Base-by-base conservation (phyloP, 2,797 vertebrate genomes). In the Mastacembelus armatus region DNA sequence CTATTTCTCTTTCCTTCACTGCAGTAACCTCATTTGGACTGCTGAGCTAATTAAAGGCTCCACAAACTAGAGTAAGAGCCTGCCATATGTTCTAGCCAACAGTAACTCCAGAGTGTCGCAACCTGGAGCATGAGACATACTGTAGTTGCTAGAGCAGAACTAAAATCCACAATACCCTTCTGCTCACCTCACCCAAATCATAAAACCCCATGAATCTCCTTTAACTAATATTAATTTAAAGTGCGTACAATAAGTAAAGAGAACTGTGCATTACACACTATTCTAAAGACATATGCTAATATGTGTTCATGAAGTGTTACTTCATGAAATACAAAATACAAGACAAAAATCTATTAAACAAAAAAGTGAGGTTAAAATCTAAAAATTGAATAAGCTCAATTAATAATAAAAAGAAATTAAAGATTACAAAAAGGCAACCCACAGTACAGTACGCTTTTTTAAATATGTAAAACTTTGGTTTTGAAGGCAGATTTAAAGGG, bases 1-100 rank as follows among this genome's bases (percentile, higher is more conserved):
- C 18, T 21, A 66, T 49, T 69, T 68, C 35, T 38, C 56, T 67
- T 36, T 69, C 65, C 70, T 58, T 80, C 71, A 10, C 62, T 81
- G 77, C 70, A 58, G 71, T 85, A 88, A 86, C 84, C 90, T 90
- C 77, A 63, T 89, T 88, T 89, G 86, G 85, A 85, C 83, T 39
- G 29, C 66, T 86, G 80, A 75, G 71, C 81, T 89, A 88, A 91
- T 92, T 87, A 83, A 74, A 82, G 55, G 66, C 36, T 85, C 77
- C 74, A 76, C 80, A 77, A 82, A 88, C 69, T 66, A 19, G 68
- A 78, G 54, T 71, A 55, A 67, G 67, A 80, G 66, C 39, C 50
- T 8, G 50, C 84, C 89, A 87, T 88, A 91, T 85, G 78, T 80
- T 86, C 43, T 32, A 29, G 65, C 80, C 70, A 64, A 79, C 71